Evolutionary conservation across 2,113 vertebrate genomes (phyloP).

Genomic region (Opisthocomus hoazin): DNA sequence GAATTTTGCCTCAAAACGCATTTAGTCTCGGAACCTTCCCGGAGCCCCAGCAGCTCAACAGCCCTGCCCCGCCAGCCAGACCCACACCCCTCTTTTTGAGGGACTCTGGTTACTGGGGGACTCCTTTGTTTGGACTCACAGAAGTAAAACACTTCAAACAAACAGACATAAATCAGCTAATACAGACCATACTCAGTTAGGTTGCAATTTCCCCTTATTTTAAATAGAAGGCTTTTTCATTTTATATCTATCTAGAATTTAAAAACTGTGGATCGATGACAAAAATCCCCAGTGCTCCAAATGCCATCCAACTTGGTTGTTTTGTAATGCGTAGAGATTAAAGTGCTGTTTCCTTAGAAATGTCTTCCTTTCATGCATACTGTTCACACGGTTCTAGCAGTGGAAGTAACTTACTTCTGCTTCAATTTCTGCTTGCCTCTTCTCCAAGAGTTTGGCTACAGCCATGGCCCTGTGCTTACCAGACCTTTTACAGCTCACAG

Average conservation of each 20-base stretch:
- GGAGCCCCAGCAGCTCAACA: too few relatives aligned
- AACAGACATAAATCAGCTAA: background rate
- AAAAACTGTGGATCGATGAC: background rate
- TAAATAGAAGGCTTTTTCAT: background rate
- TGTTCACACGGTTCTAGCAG: background rate
- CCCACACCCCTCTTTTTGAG: background rate
- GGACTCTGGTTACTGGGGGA: background rate
- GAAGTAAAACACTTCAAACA: background rate
- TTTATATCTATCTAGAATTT: background rate
- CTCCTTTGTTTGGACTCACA: background rate
- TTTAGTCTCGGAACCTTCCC: background rate
- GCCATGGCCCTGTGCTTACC: conserved; percentile 75
- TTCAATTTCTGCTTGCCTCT: conserved; percentile 73
- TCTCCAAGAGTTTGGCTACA: conserved; percentile 73
- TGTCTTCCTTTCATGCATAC: background rate
- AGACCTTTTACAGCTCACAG: conserved; percentile 70
- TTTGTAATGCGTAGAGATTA: background rate
- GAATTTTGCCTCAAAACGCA: background rate
- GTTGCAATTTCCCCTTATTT: background rate
- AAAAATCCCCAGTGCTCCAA: background rate
- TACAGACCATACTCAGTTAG: background rate
- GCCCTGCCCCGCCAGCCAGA: background rate
- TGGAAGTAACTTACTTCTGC: conserved; percentile 62
- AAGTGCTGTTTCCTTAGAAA: background rate
- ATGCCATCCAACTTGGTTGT: background rate